These are phyloP conservation scores for Caiman crocodilus DNA, from an alignment of 2,797 vertebrate genomes.

Conservation along the genomic window DNA sequence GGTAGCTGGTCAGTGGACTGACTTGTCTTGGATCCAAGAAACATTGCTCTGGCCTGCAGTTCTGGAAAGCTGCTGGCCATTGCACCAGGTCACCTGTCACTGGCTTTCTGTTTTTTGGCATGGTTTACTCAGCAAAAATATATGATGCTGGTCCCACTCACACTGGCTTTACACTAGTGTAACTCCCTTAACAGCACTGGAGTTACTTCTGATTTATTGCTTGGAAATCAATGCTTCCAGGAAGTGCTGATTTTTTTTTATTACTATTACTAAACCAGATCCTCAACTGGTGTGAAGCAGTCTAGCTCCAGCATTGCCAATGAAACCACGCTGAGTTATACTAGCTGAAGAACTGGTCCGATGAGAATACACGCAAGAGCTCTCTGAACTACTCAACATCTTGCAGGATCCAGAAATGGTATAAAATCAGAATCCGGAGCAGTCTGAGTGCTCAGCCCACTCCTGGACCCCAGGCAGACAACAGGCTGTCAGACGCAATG, in stretches of 20 bases:
- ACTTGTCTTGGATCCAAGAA: not conserved
- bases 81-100: fast-evolving
- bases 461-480: not conserved
- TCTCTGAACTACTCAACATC: not conserved
- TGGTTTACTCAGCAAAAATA: not conserved
- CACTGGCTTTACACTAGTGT: not conserved
- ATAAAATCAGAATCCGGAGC: not conserved
- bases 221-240: fast-evolving
- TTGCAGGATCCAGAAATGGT: not conserved
- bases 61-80: too few relatives aligned
- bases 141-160: fast-evolving
- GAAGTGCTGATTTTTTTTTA: not conserved
- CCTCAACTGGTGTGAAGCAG: not conserved
- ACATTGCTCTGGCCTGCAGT: too few relatives aligned
- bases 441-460: not conserved
- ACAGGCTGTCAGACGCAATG: not conserved
- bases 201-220: not conserved
- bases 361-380: too few relatives aligned
- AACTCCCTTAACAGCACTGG: not conserved
- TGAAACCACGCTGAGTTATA: not conserved
- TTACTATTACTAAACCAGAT: fast-evolving
- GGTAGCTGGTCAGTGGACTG: not conserved
- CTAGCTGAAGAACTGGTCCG: not conserved
- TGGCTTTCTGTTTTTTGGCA: not conserved
- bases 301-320: not conserved